Evolutionary conservation across 2,888 invertebrate genomes (phyloP).

Genomic region (Drosophila paracracens): DNA sequence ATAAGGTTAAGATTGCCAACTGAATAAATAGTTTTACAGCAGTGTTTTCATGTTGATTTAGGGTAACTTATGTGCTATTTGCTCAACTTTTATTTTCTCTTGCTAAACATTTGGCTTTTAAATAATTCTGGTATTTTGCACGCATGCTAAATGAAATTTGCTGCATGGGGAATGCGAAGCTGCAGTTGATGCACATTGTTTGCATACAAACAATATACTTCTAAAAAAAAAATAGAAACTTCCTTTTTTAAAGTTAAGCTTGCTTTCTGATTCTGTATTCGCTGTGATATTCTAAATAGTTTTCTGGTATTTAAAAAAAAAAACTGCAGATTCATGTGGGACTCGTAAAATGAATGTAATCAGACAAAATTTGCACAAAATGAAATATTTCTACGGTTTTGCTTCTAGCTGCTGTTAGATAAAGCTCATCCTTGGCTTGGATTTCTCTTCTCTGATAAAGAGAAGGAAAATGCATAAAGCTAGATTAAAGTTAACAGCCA

Average conservation of each 20-base stretch:
- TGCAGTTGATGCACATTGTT: slow-evolving; percentile 34
- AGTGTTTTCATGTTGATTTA: neutral
- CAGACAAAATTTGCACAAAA: slow-evolving; percentile 12
- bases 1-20: neutral
- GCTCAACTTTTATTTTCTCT: neutral
- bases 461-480: neutral
- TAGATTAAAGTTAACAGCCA: slow-evolving; percentile 7
- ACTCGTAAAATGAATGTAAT: slow-evolving; percentile 12
- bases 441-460: slow-evolving; percentile 22
- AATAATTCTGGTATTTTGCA: neutral
- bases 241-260: neutral
- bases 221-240: neutral
- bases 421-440: slow-evolving; percentile 28
- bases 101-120: neutral
- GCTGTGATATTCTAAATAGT: neutral
- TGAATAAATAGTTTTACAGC: neutral
- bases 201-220: neutral
- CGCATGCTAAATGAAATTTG: neutral
- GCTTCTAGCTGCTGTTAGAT: slow-evolving; percentile 29
- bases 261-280: neutral
- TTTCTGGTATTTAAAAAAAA: slow-evolving; percentile 58
- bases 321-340: slow-evolving; percentile 45
- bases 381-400: slow-evolving; percentile 22
- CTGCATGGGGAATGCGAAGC: neutral
- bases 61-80: neutral